Percentiles rank a stretch among this genome's conserved stretches.
Evolutionary conservation across 2,888 invertebrate species (phyloP).

Genomic region (Elmis aenea): DNA sequence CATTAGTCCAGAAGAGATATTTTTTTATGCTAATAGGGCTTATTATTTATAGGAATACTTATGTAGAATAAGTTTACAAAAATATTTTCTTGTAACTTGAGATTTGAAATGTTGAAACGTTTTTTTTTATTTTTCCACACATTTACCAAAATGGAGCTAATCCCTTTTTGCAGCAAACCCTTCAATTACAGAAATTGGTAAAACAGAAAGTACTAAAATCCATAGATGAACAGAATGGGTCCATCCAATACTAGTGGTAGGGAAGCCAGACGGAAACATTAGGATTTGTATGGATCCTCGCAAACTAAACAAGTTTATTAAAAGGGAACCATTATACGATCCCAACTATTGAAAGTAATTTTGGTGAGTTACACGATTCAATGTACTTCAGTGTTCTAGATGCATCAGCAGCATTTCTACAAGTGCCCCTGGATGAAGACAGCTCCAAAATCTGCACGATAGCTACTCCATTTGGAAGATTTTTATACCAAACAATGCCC

Average conservation of each 20-base stretch:
- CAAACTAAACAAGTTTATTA: conserved; percentile 18
- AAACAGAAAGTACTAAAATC: too few species aligned
- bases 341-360: conserved; percentile 6
- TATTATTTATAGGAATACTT: background rate
- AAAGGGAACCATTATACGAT: conserved; percentile 10
- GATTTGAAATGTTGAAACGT: background rate
- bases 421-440: conserved; percentile 21
- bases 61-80: background rate
- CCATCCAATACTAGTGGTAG: background rate
- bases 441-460: conserved; percentile 25
- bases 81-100: background rate
- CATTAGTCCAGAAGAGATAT: background rate
- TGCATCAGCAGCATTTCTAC: conserved; percentile 25
- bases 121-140: background rate
- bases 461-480: conserved; percentile 26
- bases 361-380: conserved; percentile 1
- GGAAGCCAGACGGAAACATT: conserved; percentile 5
- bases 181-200: too few species aligned
- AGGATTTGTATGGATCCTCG: conserved; percentile 23
- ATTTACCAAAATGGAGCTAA: background rate
- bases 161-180: conserved; percentile 1
- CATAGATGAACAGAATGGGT: background rate
- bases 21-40: background rate
- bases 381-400: conserved; percentile 20
- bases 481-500: conserved; percentile 23